These are phyloP conservation scores for Troilus luridus DNA, from an alignment of 2,888 invertebrate genomes.

Conservation along the genomic window DNA sequence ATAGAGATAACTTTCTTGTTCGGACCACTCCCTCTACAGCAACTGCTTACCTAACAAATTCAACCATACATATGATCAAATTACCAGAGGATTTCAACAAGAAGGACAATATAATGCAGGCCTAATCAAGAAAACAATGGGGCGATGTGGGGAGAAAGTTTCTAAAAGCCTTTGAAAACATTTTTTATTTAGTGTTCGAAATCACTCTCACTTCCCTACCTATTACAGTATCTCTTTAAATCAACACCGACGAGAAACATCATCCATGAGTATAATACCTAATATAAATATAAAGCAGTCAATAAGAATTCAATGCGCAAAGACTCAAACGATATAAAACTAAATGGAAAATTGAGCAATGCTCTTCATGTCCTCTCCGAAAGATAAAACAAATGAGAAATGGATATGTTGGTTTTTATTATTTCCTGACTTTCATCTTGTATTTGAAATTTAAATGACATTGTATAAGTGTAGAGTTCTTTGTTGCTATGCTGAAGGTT, in stretches of 20 bases:
- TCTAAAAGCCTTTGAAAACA: constrained; percentile 49
- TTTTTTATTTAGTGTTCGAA: constrained; percentile 42
- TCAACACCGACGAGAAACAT: neutral
- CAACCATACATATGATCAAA: constrained; percentile 35
- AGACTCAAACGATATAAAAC: neutral
- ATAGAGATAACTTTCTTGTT: neutral
- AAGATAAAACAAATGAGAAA: neutral
- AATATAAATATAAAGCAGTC: neutral
- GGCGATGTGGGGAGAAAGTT: constrained; percentile 51
- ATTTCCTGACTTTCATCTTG: neutral
- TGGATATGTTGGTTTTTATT: neutral
- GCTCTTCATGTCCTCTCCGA: neutral
- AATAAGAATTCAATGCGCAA: neutral
- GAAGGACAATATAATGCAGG: neutral
- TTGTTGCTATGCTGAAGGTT: too few species aligned
- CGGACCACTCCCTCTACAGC: neutral
- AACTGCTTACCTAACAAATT: constrained; percentile 15
- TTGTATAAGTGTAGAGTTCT: too few species aligned
- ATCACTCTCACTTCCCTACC: constrained; percentile 12
- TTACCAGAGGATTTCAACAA: neutral
- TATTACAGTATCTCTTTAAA: constrained; percentile 11
- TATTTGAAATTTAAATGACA: neutral
- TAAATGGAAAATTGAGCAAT: neutral
- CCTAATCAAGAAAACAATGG: constrained; percentile 58
- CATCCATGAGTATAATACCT: neutral